A percentile compares a stretch with the other conserved stretches of the same genome.
phyloP scores from a whole-genome alignment of 1,140 invertebrate species.

The Magallana gigas region DNA sequence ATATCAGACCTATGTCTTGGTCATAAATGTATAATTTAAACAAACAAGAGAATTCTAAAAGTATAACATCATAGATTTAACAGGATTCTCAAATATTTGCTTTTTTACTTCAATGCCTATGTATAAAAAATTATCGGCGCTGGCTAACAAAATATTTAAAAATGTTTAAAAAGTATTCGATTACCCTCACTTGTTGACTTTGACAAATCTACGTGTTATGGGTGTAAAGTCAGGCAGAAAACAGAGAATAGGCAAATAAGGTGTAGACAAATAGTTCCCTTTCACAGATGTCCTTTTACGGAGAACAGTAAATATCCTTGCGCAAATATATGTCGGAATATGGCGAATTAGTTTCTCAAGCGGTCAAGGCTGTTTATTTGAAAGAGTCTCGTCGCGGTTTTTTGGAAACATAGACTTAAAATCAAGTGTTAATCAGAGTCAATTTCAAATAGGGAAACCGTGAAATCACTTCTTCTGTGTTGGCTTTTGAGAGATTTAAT shows the following conservation, averaged over 20 bases:
- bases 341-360: neutral
- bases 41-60: neutral
- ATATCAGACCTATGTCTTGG: neutral
- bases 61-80: slow-evolving; percentile 11
- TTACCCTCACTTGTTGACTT: slow-evolving; percentile 3
- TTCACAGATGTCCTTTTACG: slow-evolving; percentile 42
- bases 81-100: slow-evolving; percentile 15
- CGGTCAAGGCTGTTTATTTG: neutral
- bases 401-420: slow-evolving; percentile 46
- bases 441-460: slow-evolving; percentile 34
- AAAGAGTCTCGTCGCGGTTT: slow-evolving; percentile 1
- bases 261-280: slow-evolving; percentile 41
- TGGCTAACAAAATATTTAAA: slow-evolving; percentile 31
- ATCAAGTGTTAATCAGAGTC: slow-evolving; percentile 47
- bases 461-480: slow-evolving; percentile 43
- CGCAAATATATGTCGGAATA: slow-evolving; percentile 40
- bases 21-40: slow-evolving; percentile 6
- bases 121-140: slow-evolving; percentile 27
- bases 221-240: slow-evolving; percentile 26
- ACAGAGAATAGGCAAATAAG: slow-evolving; percentile 37
- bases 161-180: slow-evolving; percentile 7
- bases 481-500: slow-evolving; percentile 53
- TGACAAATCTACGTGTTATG: slow-evolving; percentile 34
- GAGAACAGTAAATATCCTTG: slow-evolving; percentile 35
- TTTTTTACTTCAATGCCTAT: neutral